These are phyloP conservation scores for Slavum lentiscoides DNA, from an alignment of 2,888 invertebrate genomes.

Conservation along the genomic window DNA sequence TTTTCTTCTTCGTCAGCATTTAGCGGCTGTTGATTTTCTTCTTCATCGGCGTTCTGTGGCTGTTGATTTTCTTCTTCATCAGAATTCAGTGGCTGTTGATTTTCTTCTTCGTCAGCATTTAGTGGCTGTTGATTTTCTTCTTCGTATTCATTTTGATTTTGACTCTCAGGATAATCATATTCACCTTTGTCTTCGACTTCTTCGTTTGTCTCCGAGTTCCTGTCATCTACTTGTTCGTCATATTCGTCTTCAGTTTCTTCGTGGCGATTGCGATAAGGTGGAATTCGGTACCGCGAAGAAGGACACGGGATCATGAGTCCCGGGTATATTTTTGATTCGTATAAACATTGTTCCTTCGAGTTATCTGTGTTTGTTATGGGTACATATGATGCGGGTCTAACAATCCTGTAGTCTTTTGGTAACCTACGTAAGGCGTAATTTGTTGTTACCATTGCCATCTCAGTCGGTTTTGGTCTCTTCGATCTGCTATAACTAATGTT, in stretches of 20 bases:
- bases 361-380: constrained; percentile 38
- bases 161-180: constrained; percentile 36
- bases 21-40: neutral
- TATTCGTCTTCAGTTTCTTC: constrained; percentile 48
- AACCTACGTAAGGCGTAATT: constrained; percentile 42
- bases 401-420: constrained; percentile 28
- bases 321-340: constrained; percentile 42
- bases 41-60: too few species aligned
- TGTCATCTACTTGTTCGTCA: constrained; percentile 54
- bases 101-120: too few species aligned
- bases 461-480: constrained; percentile 45
- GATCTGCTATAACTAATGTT: constrained; percentile 38
- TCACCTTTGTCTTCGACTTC: constrained; percentile 30
- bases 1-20: constrained; percentile 25
- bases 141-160: constrained; percentile 44
- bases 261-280: neutral
- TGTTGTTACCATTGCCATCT: constrained; percentile 37
- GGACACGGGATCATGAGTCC: constrained; percentile 49
- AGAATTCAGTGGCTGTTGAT: too few species aligned
- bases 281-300: constrained; percentile 5
- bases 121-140: neutral
- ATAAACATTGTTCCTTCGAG: constrained; percentile 15
- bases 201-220: constrained; percentile 5
- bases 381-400: constrained; percentile 25
- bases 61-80: too few species aligned